Base-by-base conservation (phyloP, 2,113 vertebrate species). In the Gorsachius goisagi region DNA sequence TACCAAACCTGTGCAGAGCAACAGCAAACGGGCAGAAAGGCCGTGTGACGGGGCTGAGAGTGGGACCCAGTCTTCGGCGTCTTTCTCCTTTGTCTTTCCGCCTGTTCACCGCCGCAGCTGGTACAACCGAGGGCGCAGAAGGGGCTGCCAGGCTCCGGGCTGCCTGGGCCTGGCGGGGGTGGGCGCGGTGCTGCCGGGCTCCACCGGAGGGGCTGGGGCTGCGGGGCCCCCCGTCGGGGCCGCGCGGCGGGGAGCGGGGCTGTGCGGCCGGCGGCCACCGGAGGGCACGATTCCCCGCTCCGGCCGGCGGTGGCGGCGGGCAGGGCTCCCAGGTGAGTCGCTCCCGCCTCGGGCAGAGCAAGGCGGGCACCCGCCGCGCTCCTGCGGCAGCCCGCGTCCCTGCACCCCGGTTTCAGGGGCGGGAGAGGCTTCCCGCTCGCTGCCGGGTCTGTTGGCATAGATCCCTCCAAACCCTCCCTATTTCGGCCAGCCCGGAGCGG, bases 211-310 rank as follows among this genome's bases (percentile, higher is more conserved):
- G n/a, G 28, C 23, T 20, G 3, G 32, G 47, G 50, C 59, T 10
- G 52, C 18, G 9, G 11, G 56, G 49, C 49, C 26, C 11, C 50
- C 49, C 45, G 2, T n/a, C 45, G 44, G 68, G 55, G 24, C 73
- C 2, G 30, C 18, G 39, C 39, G 12, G 27, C 16, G 26, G 56
- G n/a, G 10, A 71, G 63, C 10, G 59, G 58, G 55, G 55, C 55
- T 97, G 93, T 98, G 97, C 97, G 62, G 96, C 88, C 88, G 94
- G 81, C 97, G 97, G 97, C 98, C 98, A 98, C 98, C 97, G 98
- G 98, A 98, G 98, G 98, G 98, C 98, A 98, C 97, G 98, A 98
- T 98, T 98, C 98, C 96, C 97, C 56, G 14, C 81, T 3, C 39
- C 37, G 53, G 39, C 39, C 28, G 17, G 41, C 32, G 24, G 27